phyloP scores from a whole-genome alignment of 2,888 invertebrate genomes.

The Drosophila greeni region DNA sequence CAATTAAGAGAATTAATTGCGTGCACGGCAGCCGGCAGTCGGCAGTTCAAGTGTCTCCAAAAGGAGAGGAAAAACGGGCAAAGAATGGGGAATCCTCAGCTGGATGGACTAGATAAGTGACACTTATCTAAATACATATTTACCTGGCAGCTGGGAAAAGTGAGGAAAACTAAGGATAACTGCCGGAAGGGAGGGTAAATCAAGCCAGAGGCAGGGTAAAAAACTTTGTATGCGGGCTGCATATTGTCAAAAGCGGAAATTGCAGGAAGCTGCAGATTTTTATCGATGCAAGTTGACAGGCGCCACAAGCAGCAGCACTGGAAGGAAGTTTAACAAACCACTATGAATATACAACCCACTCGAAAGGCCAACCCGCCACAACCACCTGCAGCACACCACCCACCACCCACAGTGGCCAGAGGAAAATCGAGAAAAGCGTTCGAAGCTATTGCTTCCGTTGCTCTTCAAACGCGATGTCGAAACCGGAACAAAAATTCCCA shows the following conservation, averaged over 20 bases:
- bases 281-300: slow-evolving; percentile 60
- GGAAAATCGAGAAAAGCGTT: slow-evolving; percentile 11
- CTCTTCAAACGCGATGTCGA: slow-evolving; percentile 43
- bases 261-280: slow-evolving; percentile 58
- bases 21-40: slow-evolving; percentile 60
- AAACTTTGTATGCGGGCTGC: slow-evolving; percentile 43
- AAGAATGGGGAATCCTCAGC: slow-evolving; percentile 28
- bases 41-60: slow-evolving; percentile 45
- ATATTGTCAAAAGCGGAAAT: slow-evolving; percentile 45
- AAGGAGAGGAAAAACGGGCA: background rate
- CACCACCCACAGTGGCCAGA: slow-evolving; percentile 15
- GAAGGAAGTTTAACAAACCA: slow-evolving; percentile 38
- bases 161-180: background rate
- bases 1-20: slow-evolving; percentile 72
- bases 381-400: slow-evolving; percentile 14
- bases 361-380: background rate
- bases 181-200: background rate
- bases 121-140: slow-evolving; percentile 73
- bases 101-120: slow-evolving; percentile 49
- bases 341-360: slow-evolving; percentile 14
- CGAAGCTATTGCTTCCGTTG: slow-evolving; percentile 51
- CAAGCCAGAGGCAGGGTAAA: background rate
- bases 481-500: slow-evolving; percentile 56
- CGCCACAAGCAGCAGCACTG: slow-evolving; percentile 51
- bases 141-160: slow-evolving; percentile 38